phyloP scores from a whole-genome alignment of 2,888 invertebrate species.

The Cybosia mesomella region DNA sequence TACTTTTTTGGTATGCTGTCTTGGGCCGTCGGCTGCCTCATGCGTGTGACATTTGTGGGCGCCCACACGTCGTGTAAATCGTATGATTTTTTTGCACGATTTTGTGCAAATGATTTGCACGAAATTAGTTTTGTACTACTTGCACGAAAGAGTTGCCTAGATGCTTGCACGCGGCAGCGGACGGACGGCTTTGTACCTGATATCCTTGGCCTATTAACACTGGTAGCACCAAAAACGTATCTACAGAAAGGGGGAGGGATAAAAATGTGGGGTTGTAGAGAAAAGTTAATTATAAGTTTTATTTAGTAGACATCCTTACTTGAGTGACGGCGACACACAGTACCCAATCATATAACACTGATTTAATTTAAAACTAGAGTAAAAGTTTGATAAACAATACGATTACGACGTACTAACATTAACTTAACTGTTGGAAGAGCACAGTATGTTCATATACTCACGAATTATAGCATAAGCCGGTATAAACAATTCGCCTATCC shows the following conservation, averaged over 20 bases:
- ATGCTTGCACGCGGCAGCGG: too few species aligned
- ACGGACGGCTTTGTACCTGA: too few species aligned
- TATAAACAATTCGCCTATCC: too few species aligned
- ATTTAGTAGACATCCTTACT: background rate
- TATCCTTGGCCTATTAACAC: background rate
- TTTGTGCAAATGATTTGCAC: too few species aligned
- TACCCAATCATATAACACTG: conserved; percentile 12
- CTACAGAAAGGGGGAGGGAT: background rate
- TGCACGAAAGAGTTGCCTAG: too few species aligned
- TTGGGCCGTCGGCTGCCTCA: too few species aligned
- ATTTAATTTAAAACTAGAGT: background rate
- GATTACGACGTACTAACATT: background rate
- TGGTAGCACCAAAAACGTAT: background rate
- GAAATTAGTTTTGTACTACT: too few species aligned
- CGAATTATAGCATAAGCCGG: background rate
- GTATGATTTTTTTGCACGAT: too few species aligned
- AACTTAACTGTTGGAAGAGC: background rate
- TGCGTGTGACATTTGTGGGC: too few species aligned
- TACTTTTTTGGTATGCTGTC: background rate
- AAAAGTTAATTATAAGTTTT: background rate
- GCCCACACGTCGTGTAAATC: too few species aligned
- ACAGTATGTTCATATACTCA: background rate
- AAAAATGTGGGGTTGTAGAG: too few species aligned
- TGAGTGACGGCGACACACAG: conserved; percentile 14
- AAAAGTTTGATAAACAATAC: conserved; percentile 7